phyloP scores from a whole-genome alignment of 2,113 vertebrate species.

The Embiotoca jacksoni region DNA sequence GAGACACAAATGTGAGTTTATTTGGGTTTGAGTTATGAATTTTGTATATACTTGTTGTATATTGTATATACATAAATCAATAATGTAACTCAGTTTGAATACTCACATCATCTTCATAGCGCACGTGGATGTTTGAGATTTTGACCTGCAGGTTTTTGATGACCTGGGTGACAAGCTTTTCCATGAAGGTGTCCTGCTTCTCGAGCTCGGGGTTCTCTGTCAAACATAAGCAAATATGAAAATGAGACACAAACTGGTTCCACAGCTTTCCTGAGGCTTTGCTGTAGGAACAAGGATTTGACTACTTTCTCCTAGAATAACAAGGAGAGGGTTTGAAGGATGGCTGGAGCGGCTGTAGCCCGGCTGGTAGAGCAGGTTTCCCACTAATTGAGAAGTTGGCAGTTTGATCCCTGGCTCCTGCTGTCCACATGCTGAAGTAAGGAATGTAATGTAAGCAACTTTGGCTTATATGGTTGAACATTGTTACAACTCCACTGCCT shows the following conservation, averaged over 20 bases:
- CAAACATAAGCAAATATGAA: slow-evolving; percentile 32
- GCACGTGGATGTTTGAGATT: slow-evolving; percentile 96
- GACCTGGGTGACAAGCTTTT: slow-evolving; percentile 97
- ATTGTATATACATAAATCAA: background rate
- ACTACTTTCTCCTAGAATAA: background rate
- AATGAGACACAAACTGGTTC: background rate
- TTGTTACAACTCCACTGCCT: too few species aligned
- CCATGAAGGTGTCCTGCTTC: slow-evolving; percentile 95
- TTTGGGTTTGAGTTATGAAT: background rate
- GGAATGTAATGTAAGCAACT: too few species aligned
- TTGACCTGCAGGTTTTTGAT: slow-evolving; percentile 99
- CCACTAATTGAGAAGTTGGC: too few species aligned
- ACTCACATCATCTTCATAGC: slow-evolving; percentile 99
- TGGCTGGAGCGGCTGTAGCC: too few species aligned
- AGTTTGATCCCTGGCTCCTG: too few species aligned
- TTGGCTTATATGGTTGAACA: too few species aligned
- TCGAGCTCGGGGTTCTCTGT: slow-evolving; percentile 89
- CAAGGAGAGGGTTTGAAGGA: background rate
- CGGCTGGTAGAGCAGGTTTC: too few species aligned
- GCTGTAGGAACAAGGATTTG: background rate
- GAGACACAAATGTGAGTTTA: background rate
- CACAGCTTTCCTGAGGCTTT: background rate
- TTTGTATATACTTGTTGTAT: background rate
- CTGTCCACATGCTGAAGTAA: too few species aligned
- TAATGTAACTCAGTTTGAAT: slow-evolving; percentile 39